Evolutionary conservation across 2,113 vertebrate genomes (phyloP).

Genomic region (Larimichthys crocea): DNA sequence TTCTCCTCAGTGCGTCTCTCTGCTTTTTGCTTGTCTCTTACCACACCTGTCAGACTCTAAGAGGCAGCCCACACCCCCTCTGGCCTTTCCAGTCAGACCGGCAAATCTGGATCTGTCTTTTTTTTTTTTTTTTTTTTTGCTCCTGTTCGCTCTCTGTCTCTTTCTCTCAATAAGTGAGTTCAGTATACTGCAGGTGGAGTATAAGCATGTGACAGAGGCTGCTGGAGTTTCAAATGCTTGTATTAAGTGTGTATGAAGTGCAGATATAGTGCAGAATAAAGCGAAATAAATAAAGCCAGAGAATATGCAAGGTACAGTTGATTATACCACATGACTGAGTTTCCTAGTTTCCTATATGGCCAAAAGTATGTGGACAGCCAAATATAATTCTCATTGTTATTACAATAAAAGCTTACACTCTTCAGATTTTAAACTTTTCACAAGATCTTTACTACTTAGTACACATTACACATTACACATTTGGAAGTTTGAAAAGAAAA

Average conservation of each 20-base stretch:
- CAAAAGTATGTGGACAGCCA: background rate
- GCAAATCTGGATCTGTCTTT: constrained; percentile 59
- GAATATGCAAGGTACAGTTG: background rate
- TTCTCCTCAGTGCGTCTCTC: constrained; percentile 7
- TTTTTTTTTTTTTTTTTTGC: background rate
- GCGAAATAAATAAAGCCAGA: background rate
- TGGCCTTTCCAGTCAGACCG: constrained; percentile 78
- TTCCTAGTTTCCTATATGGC: background rate
- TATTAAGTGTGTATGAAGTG: background rate
- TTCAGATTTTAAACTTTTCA: background rate
- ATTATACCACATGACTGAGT: background rate
- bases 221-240: background rate
- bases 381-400: background rate
- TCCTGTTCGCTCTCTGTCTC: background rate
- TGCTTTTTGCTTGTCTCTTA: constrained; percentile 46
- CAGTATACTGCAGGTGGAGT: too few species aligned
- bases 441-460: background rate
- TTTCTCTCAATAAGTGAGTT: background rate
- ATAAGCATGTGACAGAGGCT: background rate
- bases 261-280: background rate
- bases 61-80: constrained; percentile 63
- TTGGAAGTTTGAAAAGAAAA: background rate
- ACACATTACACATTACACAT: too few species aligned
- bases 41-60: constrained; percentile 71
- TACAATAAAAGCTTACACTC: background rate